phyloP scores from a whole-genome alignment of 2,888 invertebrate genomes.

The Parnassius glacialis region DNA sequence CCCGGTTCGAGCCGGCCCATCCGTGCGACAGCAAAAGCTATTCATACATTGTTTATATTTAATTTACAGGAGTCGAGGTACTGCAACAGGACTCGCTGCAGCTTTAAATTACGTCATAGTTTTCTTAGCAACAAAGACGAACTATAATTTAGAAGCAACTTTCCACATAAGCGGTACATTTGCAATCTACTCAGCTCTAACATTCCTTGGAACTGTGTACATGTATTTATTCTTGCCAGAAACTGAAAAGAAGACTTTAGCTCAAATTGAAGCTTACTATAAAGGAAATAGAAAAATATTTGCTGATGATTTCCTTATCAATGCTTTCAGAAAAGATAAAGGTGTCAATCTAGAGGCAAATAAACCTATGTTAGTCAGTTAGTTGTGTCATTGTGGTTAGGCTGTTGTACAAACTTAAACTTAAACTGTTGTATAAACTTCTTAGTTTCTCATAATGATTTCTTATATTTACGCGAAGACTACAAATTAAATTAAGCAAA shows the following conservation, averaged over 20 bases:
- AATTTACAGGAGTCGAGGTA: constrained; percentile 73
- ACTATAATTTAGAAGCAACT: constrained; percentile 71
- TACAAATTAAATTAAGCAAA: too few relatives aligned
- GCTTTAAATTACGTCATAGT: constrained; percentile 71
- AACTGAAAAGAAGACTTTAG: constrained; percentile 74
- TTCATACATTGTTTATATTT: neutral
- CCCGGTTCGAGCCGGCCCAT: too few relatives aligned
- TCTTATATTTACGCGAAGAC: too few relatives aligned
- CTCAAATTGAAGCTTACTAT: constrained; percentile 77
- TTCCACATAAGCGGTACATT: constrained; percentile 75
- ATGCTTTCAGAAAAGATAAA: constrained; percentile 58
- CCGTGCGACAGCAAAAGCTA: too few relatives aligned
- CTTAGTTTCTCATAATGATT: too few relatives aligned
- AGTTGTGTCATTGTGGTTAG: constrained; percentile 18
- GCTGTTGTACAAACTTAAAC: neutral
- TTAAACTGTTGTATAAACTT: too few relatives aligned
- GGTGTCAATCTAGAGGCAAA: constrained; percentile 43
- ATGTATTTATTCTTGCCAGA: constrained; percentile 78
- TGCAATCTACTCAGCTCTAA: constrained; percentile 66
- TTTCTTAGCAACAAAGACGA: constrained; percentile 77
- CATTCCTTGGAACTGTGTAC: constrained; percentile 69
- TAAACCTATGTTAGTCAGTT: constrained; percentile 64
- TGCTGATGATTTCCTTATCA: constrained; percentile 69
- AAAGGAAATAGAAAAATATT: constrained; percentile 63
- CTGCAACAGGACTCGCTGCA: constrained; percentile 76